Percentiles rank a stretch among this genome's conserved stretches.
Conservation (phyloP, 2,797 vertebrate species). For the Pteronotus mesoamericanus region DNA sequence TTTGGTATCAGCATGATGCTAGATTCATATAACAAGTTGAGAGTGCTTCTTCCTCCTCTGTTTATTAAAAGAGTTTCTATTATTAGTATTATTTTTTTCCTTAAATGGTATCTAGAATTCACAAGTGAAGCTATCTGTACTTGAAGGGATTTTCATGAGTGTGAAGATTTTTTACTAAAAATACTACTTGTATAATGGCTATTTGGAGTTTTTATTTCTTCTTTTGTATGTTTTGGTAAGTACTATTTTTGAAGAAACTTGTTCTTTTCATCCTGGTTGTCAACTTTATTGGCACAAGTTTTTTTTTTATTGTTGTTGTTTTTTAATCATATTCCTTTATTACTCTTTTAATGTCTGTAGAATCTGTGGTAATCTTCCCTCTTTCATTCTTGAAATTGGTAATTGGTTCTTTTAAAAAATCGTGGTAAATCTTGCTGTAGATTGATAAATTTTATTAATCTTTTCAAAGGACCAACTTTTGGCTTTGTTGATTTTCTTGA, state of each 20-base stretch:
- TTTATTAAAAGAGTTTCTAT: not conserved
- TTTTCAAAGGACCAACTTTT: not conserved
- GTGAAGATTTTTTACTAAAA: not conserved
- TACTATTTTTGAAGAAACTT: not conserved
- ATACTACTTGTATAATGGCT: not conserved
- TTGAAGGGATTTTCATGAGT: not conserved
- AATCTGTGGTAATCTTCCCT: not conserved
- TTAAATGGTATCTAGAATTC: not conserved
- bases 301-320: not conserved
- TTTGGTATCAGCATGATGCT: not conserved
- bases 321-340: not conserved
- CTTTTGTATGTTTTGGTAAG: not conserved
- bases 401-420: no score
- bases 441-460: not conserved
- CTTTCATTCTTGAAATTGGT: not conserved
- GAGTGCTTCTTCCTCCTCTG: not conserved
- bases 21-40: not conserved
- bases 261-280: not conserved
- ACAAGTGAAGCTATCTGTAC: not conserved
- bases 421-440: not conserved
- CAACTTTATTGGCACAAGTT: not conserved
- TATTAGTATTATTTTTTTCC: not conserved
- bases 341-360: not conserved
- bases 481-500: not conserved
- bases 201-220: not conserved